These are phyloP conservation scores for Glyphotaelius pellucidus DNA, from an alignment of 2,888 invertebrate species.

Conservation along the genomic window DNA sequence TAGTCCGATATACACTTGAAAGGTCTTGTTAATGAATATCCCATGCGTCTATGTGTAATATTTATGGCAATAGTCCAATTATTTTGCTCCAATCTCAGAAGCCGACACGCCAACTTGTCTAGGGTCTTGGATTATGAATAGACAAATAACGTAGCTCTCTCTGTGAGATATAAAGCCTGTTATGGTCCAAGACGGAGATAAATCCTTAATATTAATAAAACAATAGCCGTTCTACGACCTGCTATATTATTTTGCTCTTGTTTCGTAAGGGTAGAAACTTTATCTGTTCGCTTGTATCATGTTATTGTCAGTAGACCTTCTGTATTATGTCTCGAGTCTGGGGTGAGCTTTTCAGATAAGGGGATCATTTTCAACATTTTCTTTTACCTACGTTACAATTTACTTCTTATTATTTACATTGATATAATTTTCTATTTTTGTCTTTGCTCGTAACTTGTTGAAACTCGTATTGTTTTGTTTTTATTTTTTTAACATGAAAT, in stretches of 20 bases:
- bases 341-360: background rate
- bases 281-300: background rate
- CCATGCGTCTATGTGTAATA: background rate
- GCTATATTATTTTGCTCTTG: background rate
- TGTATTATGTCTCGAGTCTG: background rate
- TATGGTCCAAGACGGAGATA: slow-evolving; percentile 4
- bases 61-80: slow-evolving; percentile 16
- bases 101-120: background rate
- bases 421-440: background rate
- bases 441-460: background rate
- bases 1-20: background rate
- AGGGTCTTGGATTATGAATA: background rate
- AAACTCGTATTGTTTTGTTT: background rate
- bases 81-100: background rate
- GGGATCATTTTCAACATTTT: background rate
- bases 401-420: background rate
- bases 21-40: background rate
- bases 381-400: background rate
- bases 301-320: background rate
- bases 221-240: background rate
- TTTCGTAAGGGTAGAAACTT: background rate
- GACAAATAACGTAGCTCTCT: background rate
- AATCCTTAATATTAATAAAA: background rate
- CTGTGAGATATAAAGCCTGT: background rate
- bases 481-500: background rate